Conservation (phyloP, 1,140 invertebrate species). For the Coptotermes formosanus region DNA sequence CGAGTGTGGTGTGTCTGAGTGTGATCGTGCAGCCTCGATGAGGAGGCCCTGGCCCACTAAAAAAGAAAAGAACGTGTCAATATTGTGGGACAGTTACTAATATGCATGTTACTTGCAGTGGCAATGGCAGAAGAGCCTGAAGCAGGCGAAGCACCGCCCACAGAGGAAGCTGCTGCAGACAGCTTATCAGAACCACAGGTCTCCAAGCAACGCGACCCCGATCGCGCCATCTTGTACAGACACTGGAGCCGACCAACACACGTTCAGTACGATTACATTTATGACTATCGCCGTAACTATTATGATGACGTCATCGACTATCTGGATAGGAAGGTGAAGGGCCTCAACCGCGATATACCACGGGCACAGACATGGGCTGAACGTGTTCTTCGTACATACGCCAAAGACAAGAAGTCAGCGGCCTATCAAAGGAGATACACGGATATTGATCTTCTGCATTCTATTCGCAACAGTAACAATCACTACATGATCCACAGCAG, state of each 20-base stretch:
- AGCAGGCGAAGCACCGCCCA: slow-evolving; percentile 23
- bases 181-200: slow-evolving; percentile 40
- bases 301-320: slow-evolving; percentile 82
- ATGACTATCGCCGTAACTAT: slow-evolving; percentile 77
- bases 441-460: slow-evolving; percentile 47
- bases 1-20: too few species aligned
- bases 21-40: too few species aligned
- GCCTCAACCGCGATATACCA: slow-evolving; percentile 65
- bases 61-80: too few species aligned
- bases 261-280: slow-evolving; percentile 77
- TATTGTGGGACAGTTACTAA: too few species aligned
- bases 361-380: slow-evolving; percentile 79
- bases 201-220: slow-evolving; percentile 54
- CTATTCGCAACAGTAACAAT: slow-evolving; percentile 41
- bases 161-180: slow-evolving; percentile 35
- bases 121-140: neutral
- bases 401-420: slow-evolving; percentile 42
- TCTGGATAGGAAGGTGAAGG: slow-evolving; percentile 70
- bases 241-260: slow-evolving; percentile 52
- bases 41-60: too few species aligned
- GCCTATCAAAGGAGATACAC: slow-evolving; percentile 42
- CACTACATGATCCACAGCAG: slow-evolving; percentile 34
- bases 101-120: neutral
- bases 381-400: slow-evolving; percentile 68
- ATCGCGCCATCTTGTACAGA: slow-evolving; percentile 43